Evolutionary conservation across 2,888 invertebrate genomes (phyloP).

Genomic region (Kuschelorhynchus macadamiae): DNA sequence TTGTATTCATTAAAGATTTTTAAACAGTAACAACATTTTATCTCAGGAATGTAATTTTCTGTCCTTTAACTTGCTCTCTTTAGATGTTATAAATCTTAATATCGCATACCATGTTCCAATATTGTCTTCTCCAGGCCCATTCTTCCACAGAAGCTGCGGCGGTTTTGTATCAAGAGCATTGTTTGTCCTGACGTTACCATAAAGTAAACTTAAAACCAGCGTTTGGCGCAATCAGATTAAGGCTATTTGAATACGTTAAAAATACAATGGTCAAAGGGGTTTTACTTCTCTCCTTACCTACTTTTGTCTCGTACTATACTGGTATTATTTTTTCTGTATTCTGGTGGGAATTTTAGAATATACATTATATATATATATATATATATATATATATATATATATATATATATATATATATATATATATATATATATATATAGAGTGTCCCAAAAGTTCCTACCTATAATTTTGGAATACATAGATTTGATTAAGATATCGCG

Average conservation of each 20-base stretch:
- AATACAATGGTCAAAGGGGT: conserved; percentile 44
- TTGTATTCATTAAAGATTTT: too few relatives aligned
- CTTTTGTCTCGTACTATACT: conserved; percentile 11
- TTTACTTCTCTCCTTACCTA: conserved; percentile 19
- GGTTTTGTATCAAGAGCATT: conserved; percentile 45
- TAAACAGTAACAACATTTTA: too few relatives aligned
- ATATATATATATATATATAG: too few relatives aligned
- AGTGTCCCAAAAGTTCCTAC: too few relatives aligned
- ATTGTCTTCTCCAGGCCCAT: conserved; percentile 41
- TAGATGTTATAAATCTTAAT: conserved; percentile 28
- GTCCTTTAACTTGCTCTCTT: too few relatives aligned
- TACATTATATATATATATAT: too few relatives aligned
- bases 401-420: too few relatives aligned
- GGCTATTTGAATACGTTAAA: conserved; percentile 46
- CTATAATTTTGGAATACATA: too few relatives aligned
- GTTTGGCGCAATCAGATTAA: conserved; percentile 50
- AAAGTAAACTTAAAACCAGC: conserved; percentile 45
- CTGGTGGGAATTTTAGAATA: neutral
- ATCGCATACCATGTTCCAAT: conserved; percentile 36
- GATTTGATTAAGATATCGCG: too few relatives aligned
- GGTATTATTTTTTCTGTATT: neutral
- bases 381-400: too few relatives aligned
- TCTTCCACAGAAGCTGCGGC: conserved; percentile 37
- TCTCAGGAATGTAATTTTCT: too few relatives aligned
- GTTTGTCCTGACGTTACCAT: conserved; percentile 46